Conservation (phyloP, 2,888 invertebrate species). For the Habroteleia sp. region DNA sequence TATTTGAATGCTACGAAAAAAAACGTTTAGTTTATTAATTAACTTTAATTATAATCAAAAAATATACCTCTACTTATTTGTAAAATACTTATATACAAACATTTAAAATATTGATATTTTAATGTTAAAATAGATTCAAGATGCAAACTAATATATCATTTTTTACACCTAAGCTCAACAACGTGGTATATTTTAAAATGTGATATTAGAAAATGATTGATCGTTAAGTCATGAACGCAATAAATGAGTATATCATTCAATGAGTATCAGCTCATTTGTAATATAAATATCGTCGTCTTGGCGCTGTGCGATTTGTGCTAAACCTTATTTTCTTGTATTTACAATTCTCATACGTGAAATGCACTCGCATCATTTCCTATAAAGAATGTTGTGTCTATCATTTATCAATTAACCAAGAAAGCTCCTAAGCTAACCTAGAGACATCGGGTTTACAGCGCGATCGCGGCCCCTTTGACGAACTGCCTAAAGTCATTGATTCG, state of each 20-base stretch:
- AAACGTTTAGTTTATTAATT: no score
- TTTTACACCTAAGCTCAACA: slow-evolving; percentile 27
- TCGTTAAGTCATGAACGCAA: slow-evolving; percentile 59
- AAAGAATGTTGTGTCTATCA: slow-evolving; percentile 42
- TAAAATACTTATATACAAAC: no score
- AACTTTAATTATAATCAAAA: no score
- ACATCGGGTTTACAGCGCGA: slow-evolving; percentile 73
- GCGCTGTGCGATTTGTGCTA: slow-evolving; percentile 70
- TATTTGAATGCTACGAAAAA: no score
- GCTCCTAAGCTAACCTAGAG: slow-evolving; percentile 68
- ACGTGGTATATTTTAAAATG: slow-evolving; percentile 47
- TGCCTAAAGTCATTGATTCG: slow-evolving; percentile 65
- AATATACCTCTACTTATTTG: no score
- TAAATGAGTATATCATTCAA: slow-evolving; percentile 64
- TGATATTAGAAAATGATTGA: slow-evolving; percentile 49
- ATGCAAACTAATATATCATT: slow-evolving; percentile 9
- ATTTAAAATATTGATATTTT: no score
- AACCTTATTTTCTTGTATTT: slow-evolving; percentile 67
- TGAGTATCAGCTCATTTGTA: slow-evolving; percentile 57
- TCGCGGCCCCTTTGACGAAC: slow-evolving; percentile 69
- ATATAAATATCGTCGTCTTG: slow-evolving; percentile 51
- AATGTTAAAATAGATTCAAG: neutral
- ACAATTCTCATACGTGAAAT: slow-evolving; percentile 63
- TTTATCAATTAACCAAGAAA: slow-evolving; percentile 46
- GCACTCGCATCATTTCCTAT: slow-evolving; percentile 41